These are phyloP conservation scores for Glandiceps talaboti DNA, from an alignment of 53 echinoderm and acorn worm species.

Conservation along the genomic window DNA sequence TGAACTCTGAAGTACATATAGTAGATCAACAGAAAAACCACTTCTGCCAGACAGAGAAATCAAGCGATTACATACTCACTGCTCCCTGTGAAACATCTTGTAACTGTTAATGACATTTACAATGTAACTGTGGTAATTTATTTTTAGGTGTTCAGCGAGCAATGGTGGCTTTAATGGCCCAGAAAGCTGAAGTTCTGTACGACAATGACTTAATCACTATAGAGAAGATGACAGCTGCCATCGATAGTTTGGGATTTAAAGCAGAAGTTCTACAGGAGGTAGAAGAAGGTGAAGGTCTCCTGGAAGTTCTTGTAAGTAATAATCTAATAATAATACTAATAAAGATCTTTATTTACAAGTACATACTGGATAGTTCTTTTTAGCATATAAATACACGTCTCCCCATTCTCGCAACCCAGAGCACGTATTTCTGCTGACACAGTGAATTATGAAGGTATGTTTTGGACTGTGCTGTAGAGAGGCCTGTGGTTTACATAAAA, in stretches of 20 bases:
- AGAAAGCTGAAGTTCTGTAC: conserved; percentile 71
- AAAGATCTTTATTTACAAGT: too few relatives aligned
- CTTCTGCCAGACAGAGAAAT: too few relatives aligned
- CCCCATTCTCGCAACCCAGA: not conserved
- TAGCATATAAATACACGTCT: not conserved
- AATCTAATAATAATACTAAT: too few relatives aligned
- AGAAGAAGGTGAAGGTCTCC: conserved; percentile 34
- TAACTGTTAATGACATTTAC: too few relatives aligned
- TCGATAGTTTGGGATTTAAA: conserved; percentile 90
- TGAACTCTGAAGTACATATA: not conserved
- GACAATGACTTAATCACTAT: conserved; percentile 45
- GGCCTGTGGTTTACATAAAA: too few relatives aligned
- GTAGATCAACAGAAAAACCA: too few relatives aligned
- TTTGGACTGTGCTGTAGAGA: too few relatives aligned
- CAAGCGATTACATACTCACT: too few relatives aligned
- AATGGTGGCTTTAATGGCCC: conserved; percentile 74
- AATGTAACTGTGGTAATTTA: too few relatives aligned
- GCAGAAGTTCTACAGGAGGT: conserved; percentile 48
- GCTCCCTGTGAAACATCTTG: too few relatives aligned
- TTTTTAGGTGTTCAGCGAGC: conserved; percentile 57
- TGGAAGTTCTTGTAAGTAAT: conserved; percentile 54
- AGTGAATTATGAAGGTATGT: too few relatives aligned
- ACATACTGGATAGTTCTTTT: not conserved
- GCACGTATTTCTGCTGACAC: too few relatives aligned
- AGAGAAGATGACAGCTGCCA: conserved; percentile 34